Evolutionary conservation across 2,113 vertebrate species (phyloP), one percentile per base, ranked within the genome.

Genomic region (Phasianus colchicus): DNA sequence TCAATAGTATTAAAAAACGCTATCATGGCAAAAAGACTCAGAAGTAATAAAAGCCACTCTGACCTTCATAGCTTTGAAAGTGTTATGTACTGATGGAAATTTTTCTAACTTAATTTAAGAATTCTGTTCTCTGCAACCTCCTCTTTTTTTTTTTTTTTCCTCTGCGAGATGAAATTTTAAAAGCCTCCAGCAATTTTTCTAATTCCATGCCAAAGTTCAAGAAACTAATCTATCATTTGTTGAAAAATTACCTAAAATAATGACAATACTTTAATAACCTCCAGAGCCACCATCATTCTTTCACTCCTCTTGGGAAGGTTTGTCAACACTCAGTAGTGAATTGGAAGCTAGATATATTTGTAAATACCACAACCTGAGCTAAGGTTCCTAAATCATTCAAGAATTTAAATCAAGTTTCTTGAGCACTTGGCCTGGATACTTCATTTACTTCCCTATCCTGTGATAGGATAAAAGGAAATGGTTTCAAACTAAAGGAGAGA

Each of bases 61-160:
- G 2, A 89, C 67, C 43, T 77, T 66, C 58, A 85, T 13, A 66
- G 71, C 60, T 94, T 95, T 92, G 45, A 58, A 89, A 79, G 30
- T 66, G 40, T 76, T 61, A 40, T 36, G 42, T 45, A 48, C 58
- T 38, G 67, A 76, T 83, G 50, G 75, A 96, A 95, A 91, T 76
- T 86, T 91, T 95, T 90, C 55, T 88, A 92, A 89, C 43, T n/a
- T 80, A 48, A 85, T 91, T 91, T 95, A 85, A 92, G 50, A 89
- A 76, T 83, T 63, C 54, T 83, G 38, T 91, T 82, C 81, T 84
- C 29, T 82, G 18, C 61, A 93, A 48, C 16, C 17, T 32, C 32
- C 32, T 47, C 42, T 50, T 27, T 63, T 58, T 38, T 38, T 63
- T 58, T 38, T 38, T 38, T 47, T 65, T 64, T 30, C 10, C 57